Evolutionary conservation across 2,113 vertebrate genomes (phyloP), one percentile per base, ranked within the genome.

Genomic region (Athene noctua): DNA sequence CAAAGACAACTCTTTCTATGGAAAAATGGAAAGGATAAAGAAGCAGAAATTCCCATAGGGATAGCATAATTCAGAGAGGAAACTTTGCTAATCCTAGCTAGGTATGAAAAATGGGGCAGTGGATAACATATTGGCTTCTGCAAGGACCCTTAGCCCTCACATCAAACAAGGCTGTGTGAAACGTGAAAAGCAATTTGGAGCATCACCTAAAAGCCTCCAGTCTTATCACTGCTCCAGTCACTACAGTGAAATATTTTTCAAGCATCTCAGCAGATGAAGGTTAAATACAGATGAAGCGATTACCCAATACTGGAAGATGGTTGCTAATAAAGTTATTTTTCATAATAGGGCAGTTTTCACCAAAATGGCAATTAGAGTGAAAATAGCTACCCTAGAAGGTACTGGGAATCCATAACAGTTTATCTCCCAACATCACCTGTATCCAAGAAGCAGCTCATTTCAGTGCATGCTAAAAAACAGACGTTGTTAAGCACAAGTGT

Each of bases 61-160:
- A 92, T 57, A 59, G 67, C 49, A 40, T 77, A 94, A 96, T 80
- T 95, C 90, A 91, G 70, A 90, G 8, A 96, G 66, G 46, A 93
- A 78, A 44, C 49, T 94, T 42, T 84, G 57, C 40, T 90, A 80
- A 84, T 61, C 88, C 68, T 44, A 77, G 44, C 21, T 62, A 87
- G 47, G 29, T 49, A 80, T 78, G 74, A 84, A 95, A 97, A 96
- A 81, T 9, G 42, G 22, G 62, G 44, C 63, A 77, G 44, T 30
- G 68, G 23, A 70, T 80, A 92, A 94, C 3, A 3, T 55, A 82
- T 52, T 58, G 23, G 5, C 34, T 88, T 82, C 86, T n/a, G 23
- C 63, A 86, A 65, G 58, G 61, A 95, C 46, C 42, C 59, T 70
- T 15, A 78, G 40, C 55, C 52, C 86, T 90, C 5, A 3, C 54